phyloP scores from a whole-genome alignment of 2,113 vertebrate genomes.

The Sorex araneus region DNA sequence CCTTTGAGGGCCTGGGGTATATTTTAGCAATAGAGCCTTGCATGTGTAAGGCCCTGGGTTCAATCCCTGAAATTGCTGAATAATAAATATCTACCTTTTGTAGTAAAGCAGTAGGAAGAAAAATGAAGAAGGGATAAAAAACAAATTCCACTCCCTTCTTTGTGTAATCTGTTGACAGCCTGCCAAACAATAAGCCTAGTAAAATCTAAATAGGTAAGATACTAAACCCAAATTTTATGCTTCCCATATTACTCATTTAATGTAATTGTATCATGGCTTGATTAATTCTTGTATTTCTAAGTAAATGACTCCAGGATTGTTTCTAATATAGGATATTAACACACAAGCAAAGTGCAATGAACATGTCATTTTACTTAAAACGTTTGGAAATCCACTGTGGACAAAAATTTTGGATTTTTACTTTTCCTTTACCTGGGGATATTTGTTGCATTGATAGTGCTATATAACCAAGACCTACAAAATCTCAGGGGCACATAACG shows the following conservation, averaged over 20 bases:
- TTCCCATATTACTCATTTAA: constrained; percentile 22
- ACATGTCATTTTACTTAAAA: constrained; percentile 4
- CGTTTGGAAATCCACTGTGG: background rate
- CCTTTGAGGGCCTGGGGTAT: background rate
- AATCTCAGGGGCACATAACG: background rate
- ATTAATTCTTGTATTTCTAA: constrained; percentile 23
- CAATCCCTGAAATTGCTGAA: too few species aligned
- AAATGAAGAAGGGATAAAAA: constrained; percentile 46
- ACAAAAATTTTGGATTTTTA: background rate
- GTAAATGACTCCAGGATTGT: constrained; percentile 23
- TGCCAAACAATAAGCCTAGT: background rate
- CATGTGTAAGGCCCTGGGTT: too few species aligned
- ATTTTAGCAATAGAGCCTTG: too few species aligned
- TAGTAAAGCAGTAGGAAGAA: background rate
- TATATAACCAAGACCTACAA: constrained; percentile 31
- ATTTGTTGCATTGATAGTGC: background rate
- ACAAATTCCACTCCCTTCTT: background rate
- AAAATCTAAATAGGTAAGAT: constrained; percentile 26
- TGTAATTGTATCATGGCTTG: background rate
- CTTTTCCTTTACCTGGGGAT: background rate
- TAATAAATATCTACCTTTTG: too few species aligned
- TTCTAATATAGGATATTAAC: constrained; percentile 35
- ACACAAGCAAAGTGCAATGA: background rate
- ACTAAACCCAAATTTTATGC: background rate
- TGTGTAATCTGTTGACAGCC: constrained; percentile 10